Base-by-base conservation (phyloP, 2,113 vertebrate species). In the Todiramphus chloris region DNA sequence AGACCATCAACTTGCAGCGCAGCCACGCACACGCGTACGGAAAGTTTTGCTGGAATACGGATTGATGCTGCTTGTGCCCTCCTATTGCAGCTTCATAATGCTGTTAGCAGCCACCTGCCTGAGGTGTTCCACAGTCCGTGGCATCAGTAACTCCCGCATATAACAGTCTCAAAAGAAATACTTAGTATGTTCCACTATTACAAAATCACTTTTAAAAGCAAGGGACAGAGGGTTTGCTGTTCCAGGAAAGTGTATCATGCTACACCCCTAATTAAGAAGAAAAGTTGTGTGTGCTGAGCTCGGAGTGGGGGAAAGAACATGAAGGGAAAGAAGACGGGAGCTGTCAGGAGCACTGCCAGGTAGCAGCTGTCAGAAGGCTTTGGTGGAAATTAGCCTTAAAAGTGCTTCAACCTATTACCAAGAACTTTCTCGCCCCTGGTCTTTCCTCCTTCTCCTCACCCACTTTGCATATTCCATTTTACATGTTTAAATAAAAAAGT, bases 401-500 rank as follows among this genome's bases (percentile, higher is more conserved):
- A 95, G 86, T n/a, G 60, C 69, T 75, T 90, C 48, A 28, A 70
- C 95, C 91, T 73, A 25, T 94, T 62, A 75, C 39, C 67, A 89
- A 83, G 94, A 93, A 87, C 90, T 88, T 96, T 84, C 86, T 90
- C 83, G 79, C 94, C 89, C 66, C 16, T 83, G 35, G 67, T 83
- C 88, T 93, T 93, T 62, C 73, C 73, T 86, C 64, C 86, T 86
- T 93, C 85, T 93, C 87, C 90, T 84, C 92, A 94, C 63, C 87
- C 89, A 78, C 95, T 97, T 97, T 97, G 95, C 97, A 97, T 97
- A 96, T 96, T 97, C 87, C 91, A 96, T 97, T 97, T 97, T 92
- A 85, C 93, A 63, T 77, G 96, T 97, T 98, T 97, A 97, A 97
- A 97, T 97, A 94, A 94, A 97, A 97, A 93, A 97, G 91, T 90